Base-by-base conservation (phyloP, 2,113 vertebrate genomes). In the Bos taurus region DNA sequence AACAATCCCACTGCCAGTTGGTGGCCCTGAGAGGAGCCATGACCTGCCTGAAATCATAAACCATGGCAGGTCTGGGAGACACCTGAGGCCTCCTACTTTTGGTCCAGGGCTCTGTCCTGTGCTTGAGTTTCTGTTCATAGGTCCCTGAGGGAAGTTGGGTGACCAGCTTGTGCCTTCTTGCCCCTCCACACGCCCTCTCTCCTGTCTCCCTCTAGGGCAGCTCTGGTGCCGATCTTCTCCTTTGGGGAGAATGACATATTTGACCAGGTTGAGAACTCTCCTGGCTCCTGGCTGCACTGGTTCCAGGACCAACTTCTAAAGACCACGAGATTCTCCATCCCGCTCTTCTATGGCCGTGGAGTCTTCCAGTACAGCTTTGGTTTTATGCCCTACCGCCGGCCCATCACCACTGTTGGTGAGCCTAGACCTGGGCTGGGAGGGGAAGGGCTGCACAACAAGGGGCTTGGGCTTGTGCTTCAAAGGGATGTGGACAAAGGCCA, bases 321-420 rank as follows among this genome's bases (percentile, higher is more conserved):
- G 92, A 16, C 99, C 95, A 99, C 99, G 99, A 99, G 95, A 99
- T 99, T 0, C 50, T 99, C 99, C 21, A 98, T 99, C 57, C 99
- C 99, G 0, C 99, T 99, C 19, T 99, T 99, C 97, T 99, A 99
- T 0, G 99, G 99, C 62, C 0, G 3, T 67, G 62, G 33, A 67
- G 33, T n/a, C 33, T n/a, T 67, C 7, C 62, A n/a, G 17, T 67
- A 67, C 33, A n/a, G 62, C 33, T 19, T 67, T n/a, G 62, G 33
- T 19, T 9, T 67, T 67, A n/a, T 67, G 62, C 33, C 62, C 62
- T 67, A 67, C 62, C 0, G 3, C 33, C 0, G 0, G 62, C 62
- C 33, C 16, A 19, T 67, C 33, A 67, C 62, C 4, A n/a, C 62
- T 2, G 0, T 9, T 16, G 62, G 62, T 67, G 33, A 67, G 62